Percentiles rank a stretch among this genome's conserved stretches.
Conservation (phyloP, 2,888 invertebrate species). For the Clivina fossor region DNA sequence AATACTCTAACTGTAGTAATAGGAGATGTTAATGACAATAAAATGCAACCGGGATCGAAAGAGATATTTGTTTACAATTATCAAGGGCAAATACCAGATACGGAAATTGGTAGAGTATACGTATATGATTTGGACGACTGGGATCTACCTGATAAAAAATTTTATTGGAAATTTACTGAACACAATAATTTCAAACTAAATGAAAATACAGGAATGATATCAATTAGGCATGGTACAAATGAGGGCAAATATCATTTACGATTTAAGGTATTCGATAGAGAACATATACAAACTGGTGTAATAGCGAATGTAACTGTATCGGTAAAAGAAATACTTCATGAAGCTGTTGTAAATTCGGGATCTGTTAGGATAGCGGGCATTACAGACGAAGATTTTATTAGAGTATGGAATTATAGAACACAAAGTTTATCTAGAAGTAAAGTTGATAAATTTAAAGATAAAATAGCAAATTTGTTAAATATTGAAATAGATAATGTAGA, state of each 20-base stretch:
- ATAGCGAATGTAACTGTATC: no score
- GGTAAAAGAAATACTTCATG: no score
- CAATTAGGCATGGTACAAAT: conserved; percentile 89
- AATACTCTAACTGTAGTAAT: conserved; percentile 95
- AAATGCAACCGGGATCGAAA: conserved; percentile 97
- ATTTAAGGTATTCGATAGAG: conserved; percentile 90
- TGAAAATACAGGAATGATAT: conserved; percentile 92
- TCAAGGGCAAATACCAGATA: conserved; percentile 82
- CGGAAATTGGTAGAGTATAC: conserved; percentile 92
- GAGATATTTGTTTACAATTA: conserved; percentile 98
- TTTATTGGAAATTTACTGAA: conserved; percentile 88
- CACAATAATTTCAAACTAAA: conserved; percentile 87
- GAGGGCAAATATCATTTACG: no score
- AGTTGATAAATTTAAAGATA: conserved; percentile 84
- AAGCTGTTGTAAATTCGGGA: no score
- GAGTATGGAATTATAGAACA: conserved; percentile 91
- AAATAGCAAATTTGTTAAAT: conserved; percentile 81
- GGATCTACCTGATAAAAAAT: conserved; percentile 97
- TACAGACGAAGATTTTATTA: no score
- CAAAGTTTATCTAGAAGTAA: conserved; percentile 84
- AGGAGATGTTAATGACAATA: conserved; percentile 97
- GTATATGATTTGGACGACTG: conserved; percentile 98
- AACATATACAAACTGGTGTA: conserved; percentile 92
- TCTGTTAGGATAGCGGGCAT: no score
- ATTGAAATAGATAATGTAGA: conserved; percentile 89